Conservation (phyloP, 2,888 invertebrate genomes). For the Drosophila sordidula region DNA sequence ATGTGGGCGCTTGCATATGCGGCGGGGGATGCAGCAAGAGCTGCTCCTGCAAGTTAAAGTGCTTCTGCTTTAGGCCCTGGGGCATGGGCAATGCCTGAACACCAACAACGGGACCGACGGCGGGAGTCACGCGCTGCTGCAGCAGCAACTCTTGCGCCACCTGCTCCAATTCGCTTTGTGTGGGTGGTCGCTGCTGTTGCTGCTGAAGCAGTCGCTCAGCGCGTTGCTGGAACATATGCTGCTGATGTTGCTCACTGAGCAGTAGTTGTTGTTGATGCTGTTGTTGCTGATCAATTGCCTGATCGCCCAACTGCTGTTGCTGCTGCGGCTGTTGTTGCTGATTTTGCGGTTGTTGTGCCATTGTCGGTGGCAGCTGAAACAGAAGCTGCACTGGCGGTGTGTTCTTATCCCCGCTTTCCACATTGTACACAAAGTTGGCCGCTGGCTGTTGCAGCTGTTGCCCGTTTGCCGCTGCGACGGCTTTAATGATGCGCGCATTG, state of each 20-base stretch:
- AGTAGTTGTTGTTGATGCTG: constrained; percentile 63
- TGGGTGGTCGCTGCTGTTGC: constrained; percentile 74
- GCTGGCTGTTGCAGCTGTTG: constrained; percentile 78
- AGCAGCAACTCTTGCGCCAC: constrained; percentile 83
- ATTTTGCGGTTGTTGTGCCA: constrained; percentile 63
- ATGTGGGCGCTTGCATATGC: constrained; percentile 82
- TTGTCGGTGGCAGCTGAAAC: constrained; percentile 84
- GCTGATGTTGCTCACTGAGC: constrained; percentile 72
- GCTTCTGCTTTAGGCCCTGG: constrained; percentile 80
- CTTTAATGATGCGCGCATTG: constrained; percentile 81
- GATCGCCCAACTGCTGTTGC: constrained; percentile 35
- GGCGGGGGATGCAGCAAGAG: constrained; percentile 75
- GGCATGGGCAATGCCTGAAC: constrained; percentile 67
- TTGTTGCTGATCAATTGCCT: constrained; percentile 57
- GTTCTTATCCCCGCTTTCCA: constrained; percentile 84
- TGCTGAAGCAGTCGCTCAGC: constrained; percentile 73
- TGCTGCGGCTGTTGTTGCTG: constrained; percentile 67
- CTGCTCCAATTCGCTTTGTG: constrained; percentile 81
- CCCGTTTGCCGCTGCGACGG: constrained; percentile 80
- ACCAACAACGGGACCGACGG: constrained; percentile 59
- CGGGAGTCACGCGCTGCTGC: constrained; percentile 81
- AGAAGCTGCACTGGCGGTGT: constrained; percentile 84
- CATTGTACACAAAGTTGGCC: constrained; percentile 85
- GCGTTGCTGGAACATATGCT: constrained; percentile 79
- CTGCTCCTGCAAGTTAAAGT: constrained; percentile 75